Evolutionary conservation across 2,113 vertebrate genomes (phyloP).

Genomic region (Eupsittula cactorum): DNA sequence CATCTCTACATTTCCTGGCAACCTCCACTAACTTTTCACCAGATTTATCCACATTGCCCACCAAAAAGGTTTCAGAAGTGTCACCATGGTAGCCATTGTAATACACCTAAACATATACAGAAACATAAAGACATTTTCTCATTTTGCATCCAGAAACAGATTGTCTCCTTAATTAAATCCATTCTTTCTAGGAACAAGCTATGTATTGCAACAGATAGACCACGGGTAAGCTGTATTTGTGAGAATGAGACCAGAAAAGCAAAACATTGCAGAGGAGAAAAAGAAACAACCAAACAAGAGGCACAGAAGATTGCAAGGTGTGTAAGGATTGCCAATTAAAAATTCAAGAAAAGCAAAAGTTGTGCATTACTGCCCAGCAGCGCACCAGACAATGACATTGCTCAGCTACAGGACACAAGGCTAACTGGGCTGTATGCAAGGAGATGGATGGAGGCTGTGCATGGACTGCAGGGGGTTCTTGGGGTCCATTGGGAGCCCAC

Average conservation of each 20-base stretch:
- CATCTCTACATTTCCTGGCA: conserved; percentile 90
- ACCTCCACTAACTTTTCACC: conserved; percentile 85
- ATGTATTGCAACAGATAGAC: neutral
- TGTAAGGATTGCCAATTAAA: neutral
- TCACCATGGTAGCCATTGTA: conserved; percentile 96
- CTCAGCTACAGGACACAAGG: neutral
- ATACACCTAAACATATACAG: conserved; percentile 86
- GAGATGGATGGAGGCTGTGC: fast-evolving
- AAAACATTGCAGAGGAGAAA: neutral
- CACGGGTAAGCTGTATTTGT: neutral
- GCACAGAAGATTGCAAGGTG: neutral
- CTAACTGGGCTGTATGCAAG: neutral
- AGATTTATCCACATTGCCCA: conserved; percentile 88
- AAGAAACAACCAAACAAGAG: neutral
- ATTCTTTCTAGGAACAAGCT: neutral
- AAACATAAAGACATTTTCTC: conserved; percentile 57
- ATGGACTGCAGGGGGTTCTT: neutral
- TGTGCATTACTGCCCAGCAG: neutral
- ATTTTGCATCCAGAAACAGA: conserved; percentile 44
- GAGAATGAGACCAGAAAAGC: neutral
- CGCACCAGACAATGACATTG: neutral
- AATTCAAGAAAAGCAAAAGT: neutral
- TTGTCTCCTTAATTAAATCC: neutral
- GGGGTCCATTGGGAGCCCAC: fast-evolving
- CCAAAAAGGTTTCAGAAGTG: conserved; percentile 95